Base-by-base conservation (phyloP, 2,797 vertebrate species). In the Karalla daura region DNA sequence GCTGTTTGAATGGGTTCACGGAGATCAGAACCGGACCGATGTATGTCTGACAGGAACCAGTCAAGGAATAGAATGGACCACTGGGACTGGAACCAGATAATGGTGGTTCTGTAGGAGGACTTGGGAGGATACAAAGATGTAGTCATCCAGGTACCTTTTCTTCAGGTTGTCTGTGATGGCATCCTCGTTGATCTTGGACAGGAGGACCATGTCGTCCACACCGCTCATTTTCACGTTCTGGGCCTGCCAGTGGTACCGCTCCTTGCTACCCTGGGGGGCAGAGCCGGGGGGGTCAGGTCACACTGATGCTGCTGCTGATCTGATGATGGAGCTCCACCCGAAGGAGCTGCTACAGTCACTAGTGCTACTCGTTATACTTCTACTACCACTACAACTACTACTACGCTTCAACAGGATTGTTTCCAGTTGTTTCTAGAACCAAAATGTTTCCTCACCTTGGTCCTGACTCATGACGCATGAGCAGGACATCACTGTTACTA, bases 181-280 rank as follows among this genome's bases (percentile, higher is more conserved):
- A 0, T 95, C 94, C 74, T 96, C 95, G 1, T 2, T 94, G 91
- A 96, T 93, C 63, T 95, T 95, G 68, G 93, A 87, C 33, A 96
- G 91, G 14, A 96, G 92, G 2, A 96, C 95, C 95, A 96, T 95
- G 85, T 96, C 94, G 5, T 95, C 95, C 80, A 96, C 94, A 0
- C 95, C 95, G 7, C 93, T 94, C 71, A 94, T 92, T 85, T 94
- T 95, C 51, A 95, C 93, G 12, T 95, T 95, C 86, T 95, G 94
- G 9, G 93, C 92, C 90, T 93, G 93, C 95, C 95, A 96, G 70
- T 96, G 94, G 71, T 94, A 96, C 0, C 85, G 90, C 76, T 95
- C 94, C 81, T 95, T 95, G 73, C 95, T 96, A 27, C 93, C 95
- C 95, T 95, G 88, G 21, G 51, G 53, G 70, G 50, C 6, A 55